Conservation (phyloP, 2,113 vertebrate species). For the Thalassarche chlororhynchos region DNA sequence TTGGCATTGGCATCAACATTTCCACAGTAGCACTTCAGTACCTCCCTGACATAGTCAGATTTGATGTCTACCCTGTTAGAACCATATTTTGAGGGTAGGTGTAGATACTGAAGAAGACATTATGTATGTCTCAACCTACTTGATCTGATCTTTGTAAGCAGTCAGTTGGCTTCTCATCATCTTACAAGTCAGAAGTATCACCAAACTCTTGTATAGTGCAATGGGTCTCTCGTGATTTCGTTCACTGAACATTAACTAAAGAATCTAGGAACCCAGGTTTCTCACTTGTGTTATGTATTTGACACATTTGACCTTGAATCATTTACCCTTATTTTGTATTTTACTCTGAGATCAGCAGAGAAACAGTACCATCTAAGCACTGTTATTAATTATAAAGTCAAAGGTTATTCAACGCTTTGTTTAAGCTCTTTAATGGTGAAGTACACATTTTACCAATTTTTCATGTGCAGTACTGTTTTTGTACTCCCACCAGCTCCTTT, state of each 20-base stretch:
- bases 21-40: neutral
- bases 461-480: neutral
- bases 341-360: neutral
- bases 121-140: neutral
- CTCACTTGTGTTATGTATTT: neutral
- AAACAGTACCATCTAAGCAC: neutral
- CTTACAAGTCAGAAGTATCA: neutral
- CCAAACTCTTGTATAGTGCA: neutral
- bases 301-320: neutral
- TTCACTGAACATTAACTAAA: neutral
- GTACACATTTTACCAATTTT: neutral
- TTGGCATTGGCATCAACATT: neutral
- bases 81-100: neutral
- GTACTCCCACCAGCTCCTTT: constrained; percentile 23
- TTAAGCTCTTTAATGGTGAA: neutral
- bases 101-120: neutral
- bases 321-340: neutral
- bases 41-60: neutral
- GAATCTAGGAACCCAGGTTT: neutral
- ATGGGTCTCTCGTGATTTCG: neutral
- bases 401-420: neutral
- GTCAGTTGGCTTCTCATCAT: neutral
- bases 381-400: neutral
- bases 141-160: neutral
- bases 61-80: neutral